Percentiles rank a stretch among this genome's conserved stretches.
phyloP scores from a whole-genome alignment of 2,113 vertebrate species.

The Amphiprion ocellaris region DNA sequence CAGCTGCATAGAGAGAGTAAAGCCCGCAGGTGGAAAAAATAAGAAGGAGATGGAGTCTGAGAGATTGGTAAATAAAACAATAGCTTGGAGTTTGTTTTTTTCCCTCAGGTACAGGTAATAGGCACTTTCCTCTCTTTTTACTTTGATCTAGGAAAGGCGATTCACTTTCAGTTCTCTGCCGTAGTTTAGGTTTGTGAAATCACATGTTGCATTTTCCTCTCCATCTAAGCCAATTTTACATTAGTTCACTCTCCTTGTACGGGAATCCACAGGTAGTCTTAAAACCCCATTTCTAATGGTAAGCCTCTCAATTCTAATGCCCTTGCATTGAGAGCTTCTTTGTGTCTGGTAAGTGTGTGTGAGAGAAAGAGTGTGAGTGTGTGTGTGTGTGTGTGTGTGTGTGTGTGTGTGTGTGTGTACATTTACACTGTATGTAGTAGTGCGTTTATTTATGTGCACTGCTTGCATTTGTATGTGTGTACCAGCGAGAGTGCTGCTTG shows the following conservation, averaged over 20 bases:
- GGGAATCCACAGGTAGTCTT: conserved; percentile 72
- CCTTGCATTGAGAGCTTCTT: conserved; percentile 56
- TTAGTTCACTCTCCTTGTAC: conserved; percentile 60
- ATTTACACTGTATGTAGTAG: conserved; percentile 1
- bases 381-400: conserved; percentile 8
- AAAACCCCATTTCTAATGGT: conserved; percentile 64
- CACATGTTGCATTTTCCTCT: conserved; percentile 38
- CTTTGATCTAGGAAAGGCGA: conserved; percentile 13
- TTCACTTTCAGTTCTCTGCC: conserved; percentile 27
- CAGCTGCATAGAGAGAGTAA: conserved; percentile 51
- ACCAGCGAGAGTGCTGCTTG: conserved; percentile 5
- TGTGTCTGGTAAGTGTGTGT: conserved; percentile 50
- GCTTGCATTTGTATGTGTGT: background rate
- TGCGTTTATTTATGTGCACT: background rate
- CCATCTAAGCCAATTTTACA: conserved; percentile 57
- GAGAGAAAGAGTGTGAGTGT: background rate
- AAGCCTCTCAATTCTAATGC: conserved; percentile 74
- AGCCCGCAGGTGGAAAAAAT: conserved; percentile 41
- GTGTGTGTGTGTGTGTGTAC: conserved; percentile 12
- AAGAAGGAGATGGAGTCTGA: conserved; percentile 9
- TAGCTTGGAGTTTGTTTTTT: conserved; percentile 15
- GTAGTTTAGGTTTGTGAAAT: conserved; percentile 20
- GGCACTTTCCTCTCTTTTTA: conserved; percentile 24
- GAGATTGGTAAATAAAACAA: conserved; percentile 59
- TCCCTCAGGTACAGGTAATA: conserved; percentile 11